Conservation (phyloP, 2,113 vertebrate species). For the Rhegmatorhina hoffmannsi region DNA sequence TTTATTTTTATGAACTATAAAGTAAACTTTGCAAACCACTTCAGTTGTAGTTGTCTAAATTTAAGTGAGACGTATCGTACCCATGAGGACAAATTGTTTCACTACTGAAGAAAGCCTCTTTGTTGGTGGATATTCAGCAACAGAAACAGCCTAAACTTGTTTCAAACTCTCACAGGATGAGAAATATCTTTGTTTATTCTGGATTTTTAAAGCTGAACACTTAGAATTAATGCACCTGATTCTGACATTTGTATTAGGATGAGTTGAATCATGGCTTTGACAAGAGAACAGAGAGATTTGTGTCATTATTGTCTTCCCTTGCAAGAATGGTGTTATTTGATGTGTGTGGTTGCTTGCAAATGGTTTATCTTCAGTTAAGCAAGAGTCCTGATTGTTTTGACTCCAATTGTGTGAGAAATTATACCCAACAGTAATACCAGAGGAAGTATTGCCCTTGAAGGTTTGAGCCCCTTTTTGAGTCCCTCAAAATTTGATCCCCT, state of each 20-base stretch:
- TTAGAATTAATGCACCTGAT: background rate
- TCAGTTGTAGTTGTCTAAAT: background rate
- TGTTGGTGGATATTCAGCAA: background rate
- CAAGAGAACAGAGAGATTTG: background rate
- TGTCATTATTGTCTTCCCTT: background rate
- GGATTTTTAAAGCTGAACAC: background rate
- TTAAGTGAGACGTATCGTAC: background rate
- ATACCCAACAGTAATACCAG: background rate
- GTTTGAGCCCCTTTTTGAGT: background rate
- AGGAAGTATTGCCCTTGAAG: background rate
- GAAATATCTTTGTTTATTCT: background rate
- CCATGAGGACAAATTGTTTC: background rate
- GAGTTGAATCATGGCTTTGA: background rate
- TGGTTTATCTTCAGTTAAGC: background rate
- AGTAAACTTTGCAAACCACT: background rate
- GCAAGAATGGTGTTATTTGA: background rate
- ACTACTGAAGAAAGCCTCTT: background rate
- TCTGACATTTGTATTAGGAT: background rate
- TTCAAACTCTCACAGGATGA: background rate
- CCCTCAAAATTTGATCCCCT: background rate
- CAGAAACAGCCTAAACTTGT: background rate
- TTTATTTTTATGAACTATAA: conserved; percentile 25
- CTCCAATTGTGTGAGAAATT: background rate
- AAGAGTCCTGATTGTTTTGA: background rate
- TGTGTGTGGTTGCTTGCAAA: background rate